These are phyloP conservation scores for Phyllopteryx taeniolatus DNA, from an alignment of 2,113 vertebrate species.

Conservation along the genomic window DNA sequence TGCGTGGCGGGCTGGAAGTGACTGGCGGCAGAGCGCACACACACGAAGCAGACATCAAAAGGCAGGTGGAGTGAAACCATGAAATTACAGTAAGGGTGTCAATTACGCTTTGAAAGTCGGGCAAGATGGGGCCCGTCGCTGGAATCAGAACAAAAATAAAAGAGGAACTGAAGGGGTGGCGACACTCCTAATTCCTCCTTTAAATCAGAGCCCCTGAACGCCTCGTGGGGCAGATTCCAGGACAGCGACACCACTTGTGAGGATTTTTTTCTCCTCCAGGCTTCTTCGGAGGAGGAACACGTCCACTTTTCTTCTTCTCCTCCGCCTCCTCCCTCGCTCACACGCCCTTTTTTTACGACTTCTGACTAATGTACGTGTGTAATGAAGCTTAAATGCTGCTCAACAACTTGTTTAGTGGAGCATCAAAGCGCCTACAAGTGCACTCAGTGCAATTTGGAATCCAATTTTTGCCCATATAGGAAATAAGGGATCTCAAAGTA, in stretches of 20 bases:
- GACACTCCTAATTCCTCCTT: slow-evolving; percentile 68
- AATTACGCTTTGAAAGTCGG: slow-evolving; percentile 82
- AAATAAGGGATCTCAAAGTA: background rate
- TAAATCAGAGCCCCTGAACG: slow-evolving; percentile 60
- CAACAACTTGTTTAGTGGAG: slow-evolving; percentile 30
- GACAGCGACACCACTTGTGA: background rate
- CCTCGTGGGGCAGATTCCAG: slow-evolving; percentile 7
- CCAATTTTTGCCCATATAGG: background rate
- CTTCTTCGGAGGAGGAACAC: background rate
- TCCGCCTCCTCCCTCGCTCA: background rate
- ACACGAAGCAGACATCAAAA: slow-evolving; percentile 73
- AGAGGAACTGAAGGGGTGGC: slow-evolving; percentile 62
- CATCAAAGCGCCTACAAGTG: background rate
- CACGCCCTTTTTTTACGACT: background rate
- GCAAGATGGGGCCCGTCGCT: slow-evolving; percentile 78
- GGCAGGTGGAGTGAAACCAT: slow-evolving; percentile 80
- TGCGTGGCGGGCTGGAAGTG: slow-evolving; percentile 47
- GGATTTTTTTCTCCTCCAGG: slow-evolving; percentile 29
- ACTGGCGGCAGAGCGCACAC: slow-evolving; percentile 18
- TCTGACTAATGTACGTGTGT: slow-evolving; percentile 7
- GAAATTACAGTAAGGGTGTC: slow-evolving; percentile 83
- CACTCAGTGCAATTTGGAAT: background rate
- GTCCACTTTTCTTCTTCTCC: background rate
- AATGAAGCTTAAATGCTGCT: slow-evolving; percentile 25
- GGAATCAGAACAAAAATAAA: slow-evolving; percentile 73